These are phyloP conservation scores for Anolis carolinensis DNA, from an alignment of 2,113 vertebrate species.

Conservation along the genomic window DNA sequence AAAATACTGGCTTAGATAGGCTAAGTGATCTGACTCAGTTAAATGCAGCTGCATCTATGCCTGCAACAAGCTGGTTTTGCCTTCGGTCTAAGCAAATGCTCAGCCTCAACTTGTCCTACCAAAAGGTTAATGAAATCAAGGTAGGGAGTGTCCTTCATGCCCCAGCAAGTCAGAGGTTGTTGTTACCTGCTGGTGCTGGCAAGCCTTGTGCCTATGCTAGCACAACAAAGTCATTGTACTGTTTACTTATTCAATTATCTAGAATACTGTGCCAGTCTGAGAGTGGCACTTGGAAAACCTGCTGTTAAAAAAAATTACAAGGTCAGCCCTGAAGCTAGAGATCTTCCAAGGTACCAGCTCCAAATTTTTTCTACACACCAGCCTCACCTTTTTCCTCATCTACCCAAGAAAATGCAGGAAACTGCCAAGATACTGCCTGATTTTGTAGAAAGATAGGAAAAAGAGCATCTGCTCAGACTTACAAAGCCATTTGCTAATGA, in stretches of 20 bases:
- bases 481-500: not conserved
- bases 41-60: not conserved
- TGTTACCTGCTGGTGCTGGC: conserved; percentile 1
- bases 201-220: not conserved
- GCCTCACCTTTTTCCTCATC: not conserved
- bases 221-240: not conserved
- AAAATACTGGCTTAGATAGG: not conserved
- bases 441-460: not conserved
- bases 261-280: not conserved
- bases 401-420: not conserved
- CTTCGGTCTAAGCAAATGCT: not conserved
- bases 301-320: conserved; percentile 5
- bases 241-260: conserved; percentile 9
- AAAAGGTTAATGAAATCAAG: not conserved
- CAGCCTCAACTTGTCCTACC: conserved; percentile 7
- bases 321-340: not conserved
- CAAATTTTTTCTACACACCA: not conserved
- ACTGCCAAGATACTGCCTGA: not conserved
- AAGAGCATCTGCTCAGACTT: too few species aligned
- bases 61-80: not conserved
- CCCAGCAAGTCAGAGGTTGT: not conserved
- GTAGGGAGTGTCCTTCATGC: conserved; percentile 27
- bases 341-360: not conserved
- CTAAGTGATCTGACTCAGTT: not conserved
- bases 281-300: not conserved